A percentile compares a stretch with the other conserved stretches of the same genome.
phyloP scores from a whole-genome alignment of 1,140 invertebrate species.

The Galendromus occidentalis region DNA sequence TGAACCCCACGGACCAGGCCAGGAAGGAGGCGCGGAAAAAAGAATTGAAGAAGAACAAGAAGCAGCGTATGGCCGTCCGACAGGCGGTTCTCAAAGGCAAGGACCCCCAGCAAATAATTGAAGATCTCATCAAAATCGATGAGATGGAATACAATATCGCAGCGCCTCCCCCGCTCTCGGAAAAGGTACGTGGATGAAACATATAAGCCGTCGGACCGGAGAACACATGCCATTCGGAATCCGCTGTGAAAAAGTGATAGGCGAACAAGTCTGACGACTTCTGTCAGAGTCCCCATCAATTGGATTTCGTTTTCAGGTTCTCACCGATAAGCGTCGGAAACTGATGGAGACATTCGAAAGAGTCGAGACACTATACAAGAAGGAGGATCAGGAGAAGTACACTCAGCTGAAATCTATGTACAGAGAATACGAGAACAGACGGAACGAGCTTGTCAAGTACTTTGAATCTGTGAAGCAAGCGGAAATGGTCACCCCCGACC shows the following conservation, averaged over 20 bases:
- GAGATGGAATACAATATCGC: slow-evolving; percentile 45
- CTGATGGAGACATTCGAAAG: slow-evolving; percentile 81
- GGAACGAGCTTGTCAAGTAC: slow-evolving; percentile 63
- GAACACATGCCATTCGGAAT: background rate
- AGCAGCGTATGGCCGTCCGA: slow-evolving; percentile 79
- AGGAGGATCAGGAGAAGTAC: slow-evolving; percentile 88
- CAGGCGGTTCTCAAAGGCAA: slow-evolving; percentile 94
- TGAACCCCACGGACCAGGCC: slow-evolving; percentile 97
- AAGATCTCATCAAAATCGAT: slow-evolving; percentile 93
- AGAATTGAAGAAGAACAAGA: slow-evolving; percentile 94
- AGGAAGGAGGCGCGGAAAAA: slow-evolving; percentile 90
- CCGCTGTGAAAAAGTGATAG: slow-evolving; percentile 14
- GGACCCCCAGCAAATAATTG: slow-evolving; percentile 77
- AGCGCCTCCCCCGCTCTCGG: background rate
- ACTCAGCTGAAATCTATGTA: slow-evolving; percentile 70
- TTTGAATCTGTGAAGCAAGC: slow-evolving; percentile 78
- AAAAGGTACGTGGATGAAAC: background rate
- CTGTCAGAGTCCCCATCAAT: too few relatives aligned
- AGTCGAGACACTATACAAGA: slow-evolving; percentile 90
- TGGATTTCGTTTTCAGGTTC: slow-evolving; percentile 37
- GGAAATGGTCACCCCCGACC: slow-evolving; percentile 84
- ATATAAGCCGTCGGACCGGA: background rate
- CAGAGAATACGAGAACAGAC: slow-evolving; percentile 73
- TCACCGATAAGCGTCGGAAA: slow-evolving; percentile 90
- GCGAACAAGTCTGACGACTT: too few relatives aligned